Evolutionary conservation across 2,113 vertebrate genomes (phyloP).

Genomic region (Paedocypris sp.): DNA sequence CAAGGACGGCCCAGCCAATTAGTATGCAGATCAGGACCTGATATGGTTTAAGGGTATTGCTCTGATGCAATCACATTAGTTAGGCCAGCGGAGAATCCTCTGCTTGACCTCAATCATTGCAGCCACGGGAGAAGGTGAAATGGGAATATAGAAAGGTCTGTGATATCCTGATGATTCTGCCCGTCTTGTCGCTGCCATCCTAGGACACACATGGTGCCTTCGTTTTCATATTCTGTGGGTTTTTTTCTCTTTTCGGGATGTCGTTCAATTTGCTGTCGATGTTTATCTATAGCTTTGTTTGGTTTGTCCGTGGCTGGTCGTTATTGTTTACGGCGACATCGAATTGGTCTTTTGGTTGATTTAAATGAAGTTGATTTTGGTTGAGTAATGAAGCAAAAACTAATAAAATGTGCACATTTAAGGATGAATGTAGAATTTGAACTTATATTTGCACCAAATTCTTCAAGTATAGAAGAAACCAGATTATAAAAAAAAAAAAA

Average conservation of each 20-base stretch:
- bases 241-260: neutral
- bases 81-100: slow-evolving; percentile 77
- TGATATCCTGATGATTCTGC: slow-evolving; percentile 13
- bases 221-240: neutral
- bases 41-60: slow-evolving; percentile 88
- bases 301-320: too few species aligned
- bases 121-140: slow-evolving; percentile 43
- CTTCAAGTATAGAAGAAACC: too few species aligned
- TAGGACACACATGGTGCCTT: neutral
- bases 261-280: neutral
- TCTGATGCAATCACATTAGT: slow-evolving; percentile 92
- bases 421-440: too few species aligned
- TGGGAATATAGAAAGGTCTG: slow-evolving; percentile 30
- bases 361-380: too few species aligned
- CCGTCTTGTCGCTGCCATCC: neutral
- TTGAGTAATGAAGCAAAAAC: too few species aligned
- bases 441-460: too few species aligned
- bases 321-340: too few species aligned
- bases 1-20: slow-evolving; percentile 82
- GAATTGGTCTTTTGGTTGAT: too few species aligned
- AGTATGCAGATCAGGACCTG: slow-evolving; percentile 86
- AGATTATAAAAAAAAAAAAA: too few species aligned
- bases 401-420: too few species aligned
- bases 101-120: slow-evolving; percentile 80
- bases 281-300: neutral